phyloP scores from a whole-genome alignment of 1,140 invertebrate genomes.

The Sinella curviseta region DNA sequence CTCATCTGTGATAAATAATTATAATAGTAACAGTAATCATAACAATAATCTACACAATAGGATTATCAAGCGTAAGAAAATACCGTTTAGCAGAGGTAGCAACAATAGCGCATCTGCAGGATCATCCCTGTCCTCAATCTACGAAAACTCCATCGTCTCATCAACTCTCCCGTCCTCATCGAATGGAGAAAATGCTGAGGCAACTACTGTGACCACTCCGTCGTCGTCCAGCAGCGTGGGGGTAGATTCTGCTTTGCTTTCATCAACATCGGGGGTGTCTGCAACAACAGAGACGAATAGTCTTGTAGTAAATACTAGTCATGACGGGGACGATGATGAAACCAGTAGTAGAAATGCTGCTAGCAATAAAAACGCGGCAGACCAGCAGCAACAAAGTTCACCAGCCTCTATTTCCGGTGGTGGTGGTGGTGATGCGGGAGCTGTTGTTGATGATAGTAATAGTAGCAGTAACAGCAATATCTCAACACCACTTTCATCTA shows the following conservation, averaged over 20 bases:
- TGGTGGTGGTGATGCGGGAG: not conserved
- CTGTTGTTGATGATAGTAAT: not conserved
- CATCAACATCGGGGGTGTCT: not conserved
- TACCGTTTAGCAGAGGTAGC: not conserved
- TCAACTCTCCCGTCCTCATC: not conserved
- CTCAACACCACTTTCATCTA: constrained; percentile 12
- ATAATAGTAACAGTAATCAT: constrained; percentile 26
- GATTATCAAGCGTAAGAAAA: not conserved
- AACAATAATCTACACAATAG: constrained; percentile 26
- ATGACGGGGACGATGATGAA: not conserved
- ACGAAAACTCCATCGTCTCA: not conserved
- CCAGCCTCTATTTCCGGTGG: constrained; percentile 3
- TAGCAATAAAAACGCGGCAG: not conserved
- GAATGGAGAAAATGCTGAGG: not conserved
- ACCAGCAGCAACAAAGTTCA: not conserved
- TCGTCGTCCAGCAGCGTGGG: not conserved
- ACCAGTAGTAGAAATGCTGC: not conserved
- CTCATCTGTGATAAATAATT: constrained; percentile 38
- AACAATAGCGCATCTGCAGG: not conserved
- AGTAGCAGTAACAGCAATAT: not conserved
- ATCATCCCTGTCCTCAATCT: not conserved
- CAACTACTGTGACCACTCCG: not conserved
- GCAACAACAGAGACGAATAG: constrained; percentile 6
- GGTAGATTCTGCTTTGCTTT: not conserved
- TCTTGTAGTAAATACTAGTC: constrained; percentile 7